Conservation (phyloP, 2,888 invertebrate species). For the Nomada fucata region DNA sequence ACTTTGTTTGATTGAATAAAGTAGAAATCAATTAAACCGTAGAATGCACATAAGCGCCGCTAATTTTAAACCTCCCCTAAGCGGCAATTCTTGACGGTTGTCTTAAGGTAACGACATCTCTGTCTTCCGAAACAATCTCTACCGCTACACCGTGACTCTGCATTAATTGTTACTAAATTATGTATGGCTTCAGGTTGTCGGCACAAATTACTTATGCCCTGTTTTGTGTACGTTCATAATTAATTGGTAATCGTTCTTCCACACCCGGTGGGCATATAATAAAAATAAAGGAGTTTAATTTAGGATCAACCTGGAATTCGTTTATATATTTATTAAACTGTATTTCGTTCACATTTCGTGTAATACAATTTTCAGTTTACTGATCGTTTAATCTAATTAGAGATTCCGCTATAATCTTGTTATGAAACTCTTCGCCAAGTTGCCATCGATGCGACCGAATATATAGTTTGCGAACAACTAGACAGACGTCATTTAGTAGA, state of each 20-base stretch:
- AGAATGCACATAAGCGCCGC: constrained; percentile 56
- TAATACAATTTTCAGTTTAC: constrained; percentile 37
- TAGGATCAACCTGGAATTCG: neutral
- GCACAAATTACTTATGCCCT: constrained; percentile 47
- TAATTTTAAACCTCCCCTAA: constrained; percentile 66
- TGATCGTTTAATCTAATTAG: constrained; percentile 53
- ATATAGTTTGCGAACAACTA: constrained; percentile 36
- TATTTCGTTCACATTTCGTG: constrained; percentile 2
- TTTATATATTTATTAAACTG: constrained; percentile 29
- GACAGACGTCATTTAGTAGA: constrained; percentile 49
- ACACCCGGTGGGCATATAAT: neutral
- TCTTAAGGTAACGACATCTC: constrained; percentile 53
- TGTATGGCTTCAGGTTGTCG: constrained; percentile 72
- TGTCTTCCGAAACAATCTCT: constrained; percentile 55
- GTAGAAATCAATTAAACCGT: constrained; percentile 50
- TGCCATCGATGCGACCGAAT: constrained; percentile 46
- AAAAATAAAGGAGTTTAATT: neutral
- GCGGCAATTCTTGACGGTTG: constrained; percentile 58
- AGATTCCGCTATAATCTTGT: constrained; percentile 50
- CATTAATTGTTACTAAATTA: constrained; percentile 74
- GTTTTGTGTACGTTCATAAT: constrained; percentile 34
- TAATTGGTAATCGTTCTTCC: constrained; percentile 34
- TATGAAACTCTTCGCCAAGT: constrained; percentile 49
- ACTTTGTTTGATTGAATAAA: constrained; percentile 44
- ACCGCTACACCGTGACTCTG: constrained; percentile 72